Evolutionary conservation across 2,797 vertebrate species (phyloP), one percentile per base, ranked within the genome.

Genomic region (Gymnoscopelus microlampas): DNA sequence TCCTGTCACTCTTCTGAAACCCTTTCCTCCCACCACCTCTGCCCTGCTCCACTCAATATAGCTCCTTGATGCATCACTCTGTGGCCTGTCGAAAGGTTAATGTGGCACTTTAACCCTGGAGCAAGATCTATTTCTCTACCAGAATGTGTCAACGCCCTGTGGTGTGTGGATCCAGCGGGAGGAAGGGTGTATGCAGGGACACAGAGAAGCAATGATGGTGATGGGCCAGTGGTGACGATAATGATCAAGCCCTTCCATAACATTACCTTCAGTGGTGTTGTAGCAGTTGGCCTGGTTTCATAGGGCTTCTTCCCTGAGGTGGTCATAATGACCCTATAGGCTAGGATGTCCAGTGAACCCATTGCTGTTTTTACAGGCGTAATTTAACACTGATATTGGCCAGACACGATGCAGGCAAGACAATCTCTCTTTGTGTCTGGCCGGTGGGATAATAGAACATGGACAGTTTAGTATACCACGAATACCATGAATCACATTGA

Each of bases 61-160:
- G 78, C 78, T 79, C 75, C 76, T 67, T 80, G 75, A 89, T 81
- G 78, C 82, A 49, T 87, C 74, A 78, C 79, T 84, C 75, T 71
- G 73, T 66, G 72, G 78, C 68, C 75, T 71, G 65, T 79, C 7
- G 26, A 84, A 85, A 88, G 88, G 87, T 89, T 86, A 78, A 66
- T 70, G 55, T 65, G 76, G 77, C 74, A 68, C 84, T 90, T 85
- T 80, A 87, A 84, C 87, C 85, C 76, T 26, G 63, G 51, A 82
- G 76, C 54, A 50, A 53, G 76, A 81, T 68, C 81, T 68, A 66
- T 82, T 83, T 82, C 74, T 75, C 48, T 54, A 11, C 68, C 10
- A 2, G 29, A 1, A 32, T 69, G 51, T 70, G 77, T 82, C 79
- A 74, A 72, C 51, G 77, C 54, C 73, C 66, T 71, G 62, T 73